Evolutionary conservation across 92 coral and sea anemone species (phyloP).

Genomic region (Zoanthus sociatus): DNA sequence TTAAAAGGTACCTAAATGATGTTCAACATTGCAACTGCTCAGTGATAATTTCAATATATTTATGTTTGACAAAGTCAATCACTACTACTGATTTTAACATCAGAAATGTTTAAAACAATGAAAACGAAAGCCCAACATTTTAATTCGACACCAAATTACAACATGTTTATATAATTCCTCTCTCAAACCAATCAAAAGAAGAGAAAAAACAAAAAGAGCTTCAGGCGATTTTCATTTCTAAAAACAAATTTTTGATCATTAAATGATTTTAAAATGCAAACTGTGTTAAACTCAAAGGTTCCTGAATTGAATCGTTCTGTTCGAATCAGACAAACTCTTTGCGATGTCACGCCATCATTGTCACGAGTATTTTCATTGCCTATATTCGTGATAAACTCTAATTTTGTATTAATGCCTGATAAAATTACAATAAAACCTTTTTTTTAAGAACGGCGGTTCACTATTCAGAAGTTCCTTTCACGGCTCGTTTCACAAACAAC

Average conservation of each 20-base stretch:
- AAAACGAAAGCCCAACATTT: not conserved
- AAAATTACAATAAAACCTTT: not conserved
- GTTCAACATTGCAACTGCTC: not conserved
- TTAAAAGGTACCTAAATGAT: too few species aligned
- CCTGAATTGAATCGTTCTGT: not conserved
- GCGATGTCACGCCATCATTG: constrained; percentile 39
- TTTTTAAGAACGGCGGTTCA: not conserved
- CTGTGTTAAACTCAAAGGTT: constrained; percentile 1
- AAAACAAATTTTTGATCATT: not conserved
- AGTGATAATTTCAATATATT: not conserved
- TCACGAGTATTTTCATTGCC: constrained; percentile 10
- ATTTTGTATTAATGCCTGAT: not conserved
- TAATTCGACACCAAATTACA: not conserved
- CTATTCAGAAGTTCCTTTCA: not conserved
- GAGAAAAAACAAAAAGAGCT: not conserved
- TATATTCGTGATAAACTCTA: not conserved
- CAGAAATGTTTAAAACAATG: not conserved
- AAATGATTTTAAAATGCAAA: not conserved
- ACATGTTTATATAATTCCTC: not conserved
- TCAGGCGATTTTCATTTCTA: not conserved
- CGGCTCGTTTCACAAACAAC: constrained; percentile 24
- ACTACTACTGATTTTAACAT: not conserved
- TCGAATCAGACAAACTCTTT: not conserved
- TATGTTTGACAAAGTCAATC: not conserved
- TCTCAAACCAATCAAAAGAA: not conserved